phyloP scores from a whole-genome alignment of 2,113 vertebrate species.

The Tympanuchus pallidicinctus region DNA sequence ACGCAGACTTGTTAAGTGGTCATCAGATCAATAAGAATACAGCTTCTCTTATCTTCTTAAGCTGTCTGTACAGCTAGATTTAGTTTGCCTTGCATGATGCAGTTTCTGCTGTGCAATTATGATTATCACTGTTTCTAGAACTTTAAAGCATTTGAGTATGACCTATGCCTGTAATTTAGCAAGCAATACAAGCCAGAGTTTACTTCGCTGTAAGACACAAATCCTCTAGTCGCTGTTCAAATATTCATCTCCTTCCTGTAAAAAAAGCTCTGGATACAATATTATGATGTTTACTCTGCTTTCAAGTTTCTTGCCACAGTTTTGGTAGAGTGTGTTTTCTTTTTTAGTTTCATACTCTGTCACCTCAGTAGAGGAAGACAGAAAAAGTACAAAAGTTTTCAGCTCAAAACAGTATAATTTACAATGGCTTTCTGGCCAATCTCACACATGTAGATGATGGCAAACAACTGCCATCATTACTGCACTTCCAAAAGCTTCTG shows the following conservation, averaged over 20 bases:
- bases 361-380: background rate
- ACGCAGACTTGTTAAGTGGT: background rate
- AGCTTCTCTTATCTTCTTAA: background rate
- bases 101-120: rapidly evolving
- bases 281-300: rapidly evolving
- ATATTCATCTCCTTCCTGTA: background rate
- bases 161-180: background rate
- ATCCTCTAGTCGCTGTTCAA: background rate
- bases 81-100: background rate
- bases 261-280: background rate
- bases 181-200: background rate
- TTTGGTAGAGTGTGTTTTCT: background rate
- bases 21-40: background rate
- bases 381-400: background rate
- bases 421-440: background rate
- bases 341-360: background rate
- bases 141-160: background rate
- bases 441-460: background rate
- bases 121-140: background rate
- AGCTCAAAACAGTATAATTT: background rate
- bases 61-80: background rate
- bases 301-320: background rate
- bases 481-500: background rate
- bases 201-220: background rate
- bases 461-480: background rate